Evolutionary conservation across 2,797 vertebrate genomes (phyloP), one percentile per base, ranked within the genome.

Genomic region (Lutjanus argentimaculatus): DNA sequence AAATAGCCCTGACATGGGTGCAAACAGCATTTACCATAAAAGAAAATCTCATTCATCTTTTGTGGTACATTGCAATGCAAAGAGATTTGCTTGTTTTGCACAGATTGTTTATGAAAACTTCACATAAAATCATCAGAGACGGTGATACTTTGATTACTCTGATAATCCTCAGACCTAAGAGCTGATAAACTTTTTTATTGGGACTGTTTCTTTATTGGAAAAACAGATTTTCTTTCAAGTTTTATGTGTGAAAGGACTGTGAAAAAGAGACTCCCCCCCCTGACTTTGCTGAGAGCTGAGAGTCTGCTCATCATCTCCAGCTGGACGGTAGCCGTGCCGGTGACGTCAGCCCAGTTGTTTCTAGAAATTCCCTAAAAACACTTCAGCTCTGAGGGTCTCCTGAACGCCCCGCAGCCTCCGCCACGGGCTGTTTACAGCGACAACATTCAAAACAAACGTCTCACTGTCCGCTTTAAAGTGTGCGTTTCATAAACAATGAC

Each of bases 271-370:
- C 52, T 36, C 19, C 11, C 12, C 11, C 12, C 14, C 19, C 0
- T 16, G 46, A 21, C 6, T 12, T 22, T 25, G 21, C 55, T 25
- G 8, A 11, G 25, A 9, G 16, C 70, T 67, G 74, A 58, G n/a
- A 17, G 17, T 52, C 52, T 59, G 67, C 22, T 75, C 82, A 52
- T 77, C 75, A 57, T 53, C 75, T 66, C 15, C 86, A 76, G 73
- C 82, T 80, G 75, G 22, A 62, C 0, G 17, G 15, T 2, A 9
- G 42, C 45, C 9, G 11, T 22, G 21, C 45, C 4, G 9, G 45
- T 92, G 90, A 93, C 93, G 92, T 93, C 91, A 88, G 0, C 9
- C 40, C 12, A 72, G 88, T 70, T 67, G 85, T 82, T 93, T 94
- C 93, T 91, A 91, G 93, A 93, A 94, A 76, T 67, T 46, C 46